These are phyloP conservation scores for Penaeus vannamei DNA, from an alignment of 1,140 invertebrate species.

Conservation along the genomic window DNA sequence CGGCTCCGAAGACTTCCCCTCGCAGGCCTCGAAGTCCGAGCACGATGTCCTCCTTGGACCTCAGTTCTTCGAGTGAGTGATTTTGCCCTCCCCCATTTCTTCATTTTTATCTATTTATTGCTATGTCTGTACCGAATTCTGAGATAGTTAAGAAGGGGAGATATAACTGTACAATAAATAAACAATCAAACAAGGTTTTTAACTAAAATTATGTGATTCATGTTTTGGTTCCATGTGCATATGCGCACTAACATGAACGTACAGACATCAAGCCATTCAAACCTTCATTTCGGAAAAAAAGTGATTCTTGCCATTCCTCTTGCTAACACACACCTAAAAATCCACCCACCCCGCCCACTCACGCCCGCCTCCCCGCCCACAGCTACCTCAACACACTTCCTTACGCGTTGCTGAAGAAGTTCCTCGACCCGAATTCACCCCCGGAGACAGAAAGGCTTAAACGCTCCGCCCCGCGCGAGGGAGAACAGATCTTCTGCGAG, in stretches of 20 bases:
- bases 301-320: no score
- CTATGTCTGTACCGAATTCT: no score
- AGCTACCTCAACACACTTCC: slow-evolving; percentile 64
- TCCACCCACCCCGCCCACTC: not conserved
- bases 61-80: slow-evolving; percentile 58
- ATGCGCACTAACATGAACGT: no score
- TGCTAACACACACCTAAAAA: no score
- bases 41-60: slow-evolving; percentile 37
- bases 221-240: no score
- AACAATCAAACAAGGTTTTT: no score
- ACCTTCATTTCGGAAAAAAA: no score
- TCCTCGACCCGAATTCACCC: slow-evolving; percentile 38
- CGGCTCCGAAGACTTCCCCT: not conserved
- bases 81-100: not conserved
- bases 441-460: not conserved
- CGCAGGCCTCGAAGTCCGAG: not conserved
- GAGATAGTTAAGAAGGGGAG: no score
- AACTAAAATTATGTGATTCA: no score
- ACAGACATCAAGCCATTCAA: no score
- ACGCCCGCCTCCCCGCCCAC: not conserved
- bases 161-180: no score
- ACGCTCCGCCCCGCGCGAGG: not conserved
- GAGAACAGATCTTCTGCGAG: slow-evolving; percentile 63
- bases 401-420: slow-evolving; percentile 42
- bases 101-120: not conserved